Base-by-base conservation (phyloP, 2,888 invertebrate species). In the Tachina fera region DNA sequence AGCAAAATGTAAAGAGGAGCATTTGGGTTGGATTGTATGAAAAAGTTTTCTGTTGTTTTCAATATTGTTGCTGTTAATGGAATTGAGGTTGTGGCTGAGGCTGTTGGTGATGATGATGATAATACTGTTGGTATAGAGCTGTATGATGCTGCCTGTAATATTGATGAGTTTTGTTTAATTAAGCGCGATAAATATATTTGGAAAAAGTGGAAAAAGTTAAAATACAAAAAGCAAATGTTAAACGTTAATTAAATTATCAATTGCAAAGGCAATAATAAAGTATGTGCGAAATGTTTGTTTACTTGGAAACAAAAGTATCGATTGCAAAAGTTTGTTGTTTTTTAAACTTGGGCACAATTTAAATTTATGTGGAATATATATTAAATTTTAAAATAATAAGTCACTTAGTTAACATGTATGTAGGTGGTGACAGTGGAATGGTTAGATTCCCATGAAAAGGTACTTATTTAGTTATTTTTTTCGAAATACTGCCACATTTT, bases 1-100 rank as follows among this genome's bases (percentile, higher is more conserved):
- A 95, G 86, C 22, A 95, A 93, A 0, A 96, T 94, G 92, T 95
- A 94, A 47, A 96, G 87, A 68, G 92, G 91, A 9, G 91, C 90
- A 56, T 87, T 86, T 11, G 89, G 87, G 41, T 90, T 89, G 13
- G 91, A 91, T 83, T 89, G 88, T 77, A 90, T 83, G 31, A 87
- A 83, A 83, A 89, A 90, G 56, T 84, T 85, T 8, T 68, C 70
- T 13, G n/a, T 56, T 67, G 61, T 80, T 82, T 81, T 83, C 43
- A 31, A 31, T 4, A 76, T 78, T 75, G 83, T 11, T 39, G 87
- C 84, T 80, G 86, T 60, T 16, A 10, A 19, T 11, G 47, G n/a
- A 22, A 67, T 47, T 19, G 56, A 9, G 19, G 47, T 5, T 41
- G 71, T 49, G 16, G 61, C 13, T 45, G 49, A 84, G 80, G 83